A percentile compares a stretch with the other conserved stretches of the same genome.
Conservation (phyloP, 2,888 invertebrate genomes). For the Nemoura dubitans region DNA sequence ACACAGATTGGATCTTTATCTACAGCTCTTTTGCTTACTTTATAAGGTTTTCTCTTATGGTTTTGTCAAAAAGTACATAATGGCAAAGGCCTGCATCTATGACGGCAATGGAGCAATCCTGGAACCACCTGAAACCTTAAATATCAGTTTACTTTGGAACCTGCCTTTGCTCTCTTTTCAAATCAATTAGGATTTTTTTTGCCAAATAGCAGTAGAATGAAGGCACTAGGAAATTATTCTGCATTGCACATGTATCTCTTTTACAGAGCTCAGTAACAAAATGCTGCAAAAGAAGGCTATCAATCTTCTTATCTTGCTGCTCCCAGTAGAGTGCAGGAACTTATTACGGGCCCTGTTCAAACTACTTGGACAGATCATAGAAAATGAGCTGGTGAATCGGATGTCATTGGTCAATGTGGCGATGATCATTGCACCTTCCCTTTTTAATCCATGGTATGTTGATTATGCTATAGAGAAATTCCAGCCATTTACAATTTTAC, state of each 20-base stretch:
- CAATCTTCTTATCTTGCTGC: constrained; percentile 80
- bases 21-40: too few species aligned
- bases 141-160: too few species aligned
- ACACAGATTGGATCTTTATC: too few species aligned
- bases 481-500: too few species aligned
- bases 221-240: constrained; percentile 41
- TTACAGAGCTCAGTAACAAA: constrained; percentile 8
- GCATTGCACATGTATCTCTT: background rate
- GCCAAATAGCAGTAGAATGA: background rate
- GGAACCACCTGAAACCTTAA: too few species aligned
- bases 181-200: too few species aligned
- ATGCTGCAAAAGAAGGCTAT: constrained; percentile 62
- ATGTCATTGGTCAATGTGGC: constrained; percentile 93
- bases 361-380: constrained; percentile 80
- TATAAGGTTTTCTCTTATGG: too few species aligned
- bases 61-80: too few species aligned
- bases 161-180: too few species aligned
- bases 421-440: constrained; percentile 94
- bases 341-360: constrained; percentile 80
- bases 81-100: too few species aligned
- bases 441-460: constrained; percentile 79
- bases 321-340: constrained; percentile 86
- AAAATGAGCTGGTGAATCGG: constrained; percentile 75
- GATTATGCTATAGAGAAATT: background rate
- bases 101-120: too few species aligned